Evolutionary conservation across 1,140 invertebrate species (phyloP).

Genomic region (Limonius californicus): DNA sequence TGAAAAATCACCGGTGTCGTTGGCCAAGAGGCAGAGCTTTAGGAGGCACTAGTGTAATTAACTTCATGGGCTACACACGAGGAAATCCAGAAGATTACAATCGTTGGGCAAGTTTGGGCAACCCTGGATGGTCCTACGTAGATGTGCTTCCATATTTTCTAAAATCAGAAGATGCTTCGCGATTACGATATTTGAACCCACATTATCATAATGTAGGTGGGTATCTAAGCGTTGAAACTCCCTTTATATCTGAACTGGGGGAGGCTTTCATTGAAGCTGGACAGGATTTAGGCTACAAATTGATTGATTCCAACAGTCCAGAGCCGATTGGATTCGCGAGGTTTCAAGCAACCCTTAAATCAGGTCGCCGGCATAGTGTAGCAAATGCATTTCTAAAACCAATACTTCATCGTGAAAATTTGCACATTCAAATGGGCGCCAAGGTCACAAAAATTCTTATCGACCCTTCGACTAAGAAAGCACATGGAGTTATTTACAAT

Average conservation of each 20-base stretch:
- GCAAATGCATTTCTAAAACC: constrained; percentile 83
- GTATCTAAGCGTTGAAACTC: constrained; percentile 28
- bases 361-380: constrained; percentile 73
- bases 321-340: constrained; percentile 34
- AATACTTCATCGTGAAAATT: constrained; percentile 70
- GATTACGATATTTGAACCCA: constrained; percentile 41
- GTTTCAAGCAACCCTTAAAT: constrained; percentile 22
- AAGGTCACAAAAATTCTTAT: constrained; percentile 79
- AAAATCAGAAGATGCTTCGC: constrained; percentile 68
- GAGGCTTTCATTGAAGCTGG: constrained; percentile 53
- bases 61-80: constrained; percentile 88
- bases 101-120: constrained; percentile 67
- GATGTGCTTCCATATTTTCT: constrained; percentile 78
- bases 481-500: constrained; percentile 79
- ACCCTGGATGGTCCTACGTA: constrained; percentile 77
- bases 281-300: constrained; percentile 51
- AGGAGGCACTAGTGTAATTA: constrained; percentile 76
- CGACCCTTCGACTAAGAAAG: constrained; percentile 64
- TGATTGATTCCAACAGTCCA: constrained; percentile 52
- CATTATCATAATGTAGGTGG: constrained; percentile 44
- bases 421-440: constrained; percentile 77
- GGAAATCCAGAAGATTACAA: constrained; percentile 65
- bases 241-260: neutral
- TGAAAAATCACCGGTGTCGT: constrained; percentile 15
- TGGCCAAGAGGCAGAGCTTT: constrained; percentile 62